These are phyloP conservation scores for Drosophila phalerata DNA, from an alignment of 2,888 invertebrate species.

Conservation along the genomic window DNA sequence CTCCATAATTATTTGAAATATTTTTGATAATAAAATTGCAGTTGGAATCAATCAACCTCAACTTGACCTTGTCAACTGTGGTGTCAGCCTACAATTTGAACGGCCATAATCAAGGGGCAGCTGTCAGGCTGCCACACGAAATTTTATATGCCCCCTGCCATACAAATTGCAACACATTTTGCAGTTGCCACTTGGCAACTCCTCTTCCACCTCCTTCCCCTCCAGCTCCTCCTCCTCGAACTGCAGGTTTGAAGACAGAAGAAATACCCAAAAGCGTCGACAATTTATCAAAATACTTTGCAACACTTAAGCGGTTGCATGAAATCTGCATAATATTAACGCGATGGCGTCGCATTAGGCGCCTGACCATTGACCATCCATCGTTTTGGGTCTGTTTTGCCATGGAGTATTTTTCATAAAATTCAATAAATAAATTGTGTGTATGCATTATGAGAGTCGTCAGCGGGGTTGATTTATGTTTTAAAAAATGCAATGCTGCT, in stretches of 20 bases:
- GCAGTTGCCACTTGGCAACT: constrained; percentile 42
- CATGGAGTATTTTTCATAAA: constrained; percentile 41
- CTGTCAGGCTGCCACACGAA: constrained; percentile 47
- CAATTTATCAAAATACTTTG: constrained; percentile 71
- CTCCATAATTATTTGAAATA: constrained; percentile 7
- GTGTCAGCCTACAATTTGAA: constrained; percentile 58
- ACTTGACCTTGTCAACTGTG: constrained; percentile 67
- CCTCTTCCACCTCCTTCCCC: not conserved
- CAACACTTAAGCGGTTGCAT: constrained; percentile 70
- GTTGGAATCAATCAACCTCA: constrained; percentile 73
- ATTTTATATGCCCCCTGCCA: constrained; percentile 22
- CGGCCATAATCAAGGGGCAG: constrained; percentile 50
- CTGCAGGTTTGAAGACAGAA: constrained; percentile 1
- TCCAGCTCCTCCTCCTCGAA: not conserved
- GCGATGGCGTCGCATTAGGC: constrained; percentile 51
- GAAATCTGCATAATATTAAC: constrained; percentile 78
- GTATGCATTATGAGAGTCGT: constrained; percentile 64
- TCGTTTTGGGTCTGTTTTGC: constrained; percentile 11
- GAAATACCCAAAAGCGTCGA: constrained; percentile 47
- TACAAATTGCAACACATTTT: constrained; percentile 61
- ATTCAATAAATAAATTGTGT: constrained; percentile 69
- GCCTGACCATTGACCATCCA: constrained; percentile 51
- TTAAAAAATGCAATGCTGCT: constrained; percentile 56
- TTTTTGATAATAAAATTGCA: constrained; percentile 55
- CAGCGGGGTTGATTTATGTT: constrained; percentile 71